Evolutionary conservation across 2,888 invertebrate genomes (phyloP), one percentile per base, ranked within the genome.

Genomic region (Electrophaes corylata): DNA sequence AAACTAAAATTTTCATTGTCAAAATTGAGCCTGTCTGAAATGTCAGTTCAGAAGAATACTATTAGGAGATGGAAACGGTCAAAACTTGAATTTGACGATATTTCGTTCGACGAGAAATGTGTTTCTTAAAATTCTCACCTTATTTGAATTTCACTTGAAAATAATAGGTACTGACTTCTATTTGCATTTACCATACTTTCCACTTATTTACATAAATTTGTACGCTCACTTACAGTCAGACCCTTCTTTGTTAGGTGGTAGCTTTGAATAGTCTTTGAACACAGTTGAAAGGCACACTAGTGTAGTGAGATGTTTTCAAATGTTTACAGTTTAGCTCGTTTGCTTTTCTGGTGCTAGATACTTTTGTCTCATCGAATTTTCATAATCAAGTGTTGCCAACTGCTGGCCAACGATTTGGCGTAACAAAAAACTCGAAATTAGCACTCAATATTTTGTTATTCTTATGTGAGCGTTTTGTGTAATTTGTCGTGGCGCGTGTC

Each of bases 341-440:
- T 29, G 26, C n/a, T n/a, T n/a, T 29, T 29, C 26, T 29, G 10
- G 26, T 10, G 1, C 10, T 29, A 10, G 26, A 6, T 29, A 29
- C 26, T 29, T 29, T 29, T 29, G 26, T 10, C 26, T 10, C 26
- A n/a, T n/a, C 48, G 55, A 33, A 48, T 56, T 60, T 60, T 57
- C 55, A 47, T 52, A 55, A 53, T 62, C 54, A 58, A 29, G 55
- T 55, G 50, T 45, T 62, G 50, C 49, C 50, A 59, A 46, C 44
- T 3, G 39, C 54, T 54, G 54, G 37, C 44, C 26, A 62, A 47
- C 37, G 48, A 40, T 16, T 47, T 48, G 19, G 29, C 57, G 31
- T 26, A 50, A 55, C 49, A 52, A 41, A 43, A 31, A 39, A 35
- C 57, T 46, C 61, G 59, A 59, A 65, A 65, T 63, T 49, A 47